Evolutionary conservation across 2,888 invertebrate genomes (phyloP).

Genomic region (Ectemnius continuus): DNA sequence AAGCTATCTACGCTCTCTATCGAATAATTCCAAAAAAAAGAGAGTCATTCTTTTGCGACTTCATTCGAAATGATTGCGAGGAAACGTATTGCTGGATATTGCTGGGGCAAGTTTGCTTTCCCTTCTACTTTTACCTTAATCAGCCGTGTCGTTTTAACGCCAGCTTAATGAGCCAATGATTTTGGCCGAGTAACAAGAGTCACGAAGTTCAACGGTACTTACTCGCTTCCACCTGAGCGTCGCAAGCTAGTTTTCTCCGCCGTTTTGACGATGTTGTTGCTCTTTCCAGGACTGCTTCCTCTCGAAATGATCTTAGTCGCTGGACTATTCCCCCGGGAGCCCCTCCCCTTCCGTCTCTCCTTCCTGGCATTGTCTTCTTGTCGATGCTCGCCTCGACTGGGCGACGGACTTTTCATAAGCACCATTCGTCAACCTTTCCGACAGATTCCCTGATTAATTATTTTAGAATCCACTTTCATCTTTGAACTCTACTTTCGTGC

Average conservation of each 20-base stretch:
- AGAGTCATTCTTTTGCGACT: too few species aligned
- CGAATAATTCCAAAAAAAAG: too few species aligned
- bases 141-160: not conserved
- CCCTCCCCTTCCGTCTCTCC: constrained; percentile 46
- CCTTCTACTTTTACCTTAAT: constrained; percentile 5
- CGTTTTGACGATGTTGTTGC: constrained; percentile 52
- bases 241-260: constrained; percentile 60
- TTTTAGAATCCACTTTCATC: too few species aligned
- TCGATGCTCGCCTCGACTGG: constrained; percentile 67
- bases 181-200: not conserved
- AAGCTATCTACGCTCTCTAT: too few species aligned
- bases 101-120: too few species aligned
- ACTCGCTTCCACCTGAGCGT: constrained; percentile 78
- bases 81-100: too few species aligned
- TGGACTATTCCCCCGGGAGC: constrained; percentile 69
- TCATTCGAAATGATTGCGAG: too few species aligned
- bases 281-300: constrained; percentile 76
- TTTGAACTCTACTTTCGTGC: not conserved
- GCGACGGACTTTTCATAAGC: constrained; percentile 70
- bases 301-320: constrained; percentile 66
- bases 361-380: constrained; percentile 58
- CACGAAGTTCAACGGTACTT: constrained; percentile 61
- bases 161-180: not conserved
- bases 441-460: not conserved
- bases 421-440: constrained; percentile 68